A percentile compares a stretch with the other conserved stretches of the same genome.
Evolutionary conservation across 2,113 vertebrate species (phyloP).

Genomic region (Casuarius casuarius): DNA sequence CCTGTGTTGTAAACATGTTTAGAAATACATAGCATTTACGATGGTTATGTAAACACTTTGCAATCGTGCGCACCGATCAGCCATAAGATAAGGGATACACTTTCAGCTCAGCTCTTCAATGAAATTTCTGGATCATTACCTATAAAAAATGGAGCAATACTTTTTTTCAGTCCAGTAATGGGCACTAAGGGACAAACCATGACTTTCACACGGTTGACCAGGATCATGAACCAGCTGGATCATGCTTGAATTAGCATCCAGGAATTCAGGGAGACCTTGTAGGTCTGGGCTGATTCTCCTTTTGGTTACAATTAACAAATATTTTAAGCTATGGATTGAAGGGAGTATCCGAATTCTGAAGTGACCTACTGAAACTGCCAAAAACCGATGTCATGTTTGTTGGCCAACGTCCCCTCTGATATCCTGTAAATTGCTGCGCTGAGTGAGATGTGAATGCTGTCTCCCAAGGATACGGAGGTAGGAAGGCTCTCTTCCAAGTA

Average conservation of each 20-base stretch:
- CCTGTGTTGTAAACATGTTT: background rate
- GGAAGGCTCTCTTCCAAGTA: constrained; percentile 45
- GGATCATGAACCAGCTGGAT: background rate
- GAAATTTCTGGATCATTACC: background rate
- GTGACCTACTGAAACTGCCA: background rate
- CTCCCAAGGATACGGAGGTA: constrained; percentile 25
- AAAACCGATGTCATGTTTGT: background rate
- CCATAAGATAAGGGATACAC: background rate
- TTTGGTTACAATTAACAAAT: background rate
- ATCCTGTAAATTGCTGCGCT: constrained; percentile 27
- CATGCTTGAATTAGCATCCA: background rate
- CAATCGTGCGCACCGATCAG: background rate
- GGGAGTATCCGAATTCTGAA: constrained; percentile 5
- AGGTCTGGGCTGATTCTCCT: background rate
- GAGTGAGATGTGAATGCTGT: constrained; percentile 15
- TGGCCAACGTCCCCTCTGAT: constrained; percentile 8
- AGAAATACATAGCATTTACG: background rate
- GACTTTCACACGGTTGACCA: background rate
- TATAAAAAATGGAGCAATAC: background rate
- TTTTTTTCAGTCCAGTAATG: background rate
- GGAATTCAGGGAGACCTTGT: background rate
- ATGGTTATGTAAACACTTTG: background rate
- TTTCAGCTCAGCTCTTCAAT: background rate
- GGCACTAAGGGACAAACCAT: background rate
- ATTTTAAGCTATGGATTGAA: background rate